phyloP scores from a whole-genome alignment of 2,888 invertebrate genomes.

The Rhogogaster chlorosoma region DNA sequence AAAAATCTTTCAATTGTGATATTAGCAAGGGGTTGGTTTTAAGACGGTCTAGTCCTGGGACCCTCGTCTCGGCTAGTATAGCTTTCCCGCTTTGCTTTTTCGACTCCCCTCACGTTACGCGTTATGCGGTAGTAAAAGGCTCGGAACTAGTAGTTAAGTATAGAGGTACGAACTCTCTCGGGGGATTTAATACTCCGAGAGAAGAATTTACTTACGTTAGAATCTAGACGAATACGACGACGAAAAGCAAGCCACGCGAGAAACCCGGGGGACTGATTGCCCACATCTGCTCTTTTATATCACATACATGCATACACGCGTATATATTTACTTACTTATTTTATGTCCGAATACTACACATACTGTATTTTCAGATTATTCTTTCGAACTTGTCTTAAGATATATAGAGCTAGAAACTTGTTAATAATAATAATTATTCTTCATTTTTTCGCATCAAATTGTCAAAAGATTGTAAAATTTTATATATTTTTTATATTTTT shows the following conservation, averaged over 20 bases:
- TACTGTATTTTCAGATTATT: too few relatives aligned
- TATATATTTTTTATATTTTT: neutral
- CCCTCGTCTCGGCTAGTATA: conserved; percentile 61
- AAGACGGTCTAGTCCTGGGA: conserved; percentile 38
- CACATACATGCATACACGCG: neutral
- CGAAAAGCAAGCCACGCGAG: neutral
- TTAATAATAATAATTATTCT: neutral
- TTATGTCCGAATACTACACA: neutral
- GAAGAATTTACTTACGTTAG: conserved; percentile 4
- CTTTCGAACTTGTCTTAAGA: too few relatives aligned
- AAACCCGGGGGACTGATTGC: conserved; percentile 57
- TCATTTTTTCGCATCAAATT: neutral
- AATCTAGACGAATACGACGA: neutral
- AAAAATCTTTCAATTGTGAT: conserved; percentile 62
- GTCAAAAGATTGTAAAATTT: neutral
- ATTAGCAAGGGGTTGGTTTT: conserved; percentile 62
- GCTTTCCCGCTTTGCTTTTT: conserved; percentile 52
- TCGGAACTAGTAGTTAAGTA: neutral
- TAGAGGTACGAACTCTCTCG: neutral
- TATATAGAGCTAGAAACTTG: neutral
- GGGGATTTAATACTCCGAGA: neutral
- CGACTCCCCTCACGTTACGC: neutral
- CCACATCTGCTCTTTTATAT: conserved; percentile 68
- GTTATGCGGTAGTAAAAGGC: neutral
- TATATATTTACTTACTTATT: neutral